Evolutionary conservation across 2,113 vertebrate species (phyloP).

Genomic region (Oreamnos americanus): DNA sequence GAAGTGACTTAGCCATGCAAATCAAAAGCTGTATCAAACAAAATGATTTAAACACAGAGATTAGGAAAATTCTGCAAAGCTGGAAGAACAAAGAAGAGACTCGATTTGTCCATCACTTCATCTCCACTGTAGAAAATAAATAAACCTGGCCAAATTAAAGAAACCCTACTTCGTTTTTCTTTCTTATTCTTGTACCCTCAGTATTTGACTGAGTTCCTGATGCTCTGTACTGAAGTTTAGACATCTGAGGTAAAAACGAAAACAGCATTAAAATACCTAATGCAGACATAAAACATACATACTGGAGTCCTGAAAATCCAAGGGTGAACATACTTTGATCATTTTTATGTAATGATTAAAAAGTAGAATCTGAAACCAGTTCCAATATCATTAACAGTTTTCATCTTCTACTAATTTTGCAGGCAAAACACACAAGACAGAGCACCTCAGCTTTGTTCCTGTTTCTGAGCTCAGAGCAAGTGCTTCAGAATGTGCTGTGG

Average conservation of each 20-base stretch:
- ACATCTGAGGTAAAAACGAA: not conserved
- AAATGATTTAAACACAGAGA: slow-evolving; percentile 22
- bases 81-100: not conserved
- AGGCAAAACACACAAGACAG: not conserved
- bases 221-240: not conserved
- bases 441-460: not conserved
- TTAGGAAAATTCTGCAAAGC: not conserved
- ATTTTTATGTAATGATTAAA: not conserved
- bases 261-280: not conserved
- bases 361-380: slow-evolving; percentile 1
- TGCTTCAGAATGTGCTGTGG: not conserved
- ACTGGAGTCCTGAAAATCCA: not conserved
- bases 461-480: slow-evolving; percentile 3
- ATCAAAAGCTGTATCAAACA: not conserved
- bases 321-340: not conserved
- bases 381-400: not conserved
- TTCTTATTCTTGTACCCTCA: not conserved
- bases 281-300: not conserved
- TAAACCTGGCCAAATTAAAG: not conserved
- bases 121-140: not conserved
- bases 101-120: not conserved
- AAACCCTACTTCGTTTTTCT: not conserved
- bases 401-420: not conserved
- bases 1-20: not conserved
- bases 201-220: not conserved